Evolutionary conservation across 2,113 vertebrate species (phyloP).

Genomic region (Globicephala melas): DNA sequence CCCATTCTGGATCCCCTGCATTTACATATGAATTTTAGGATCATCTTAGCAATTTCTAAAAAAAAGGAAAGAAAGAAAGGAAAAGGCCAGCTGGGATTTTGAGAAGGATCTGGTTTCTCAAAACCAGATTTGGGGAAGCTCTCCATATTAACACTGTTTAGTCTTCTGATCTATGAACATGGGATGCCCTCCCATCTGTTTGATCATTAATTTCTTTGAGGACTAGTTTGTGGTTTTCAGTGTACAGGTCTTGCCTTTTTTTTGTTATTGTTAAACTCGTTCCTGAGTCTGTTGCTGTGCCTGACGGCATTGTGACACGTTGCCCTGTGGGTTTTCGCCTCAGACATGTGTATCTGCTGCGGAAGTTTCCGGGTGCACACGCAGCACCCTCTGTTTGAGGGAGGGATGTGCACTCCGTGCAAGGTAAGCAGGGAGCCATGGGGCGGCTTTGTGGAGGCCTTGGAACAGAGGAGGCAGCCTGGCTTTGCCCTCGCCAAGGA

Average conservation of each 20-base stretch:
- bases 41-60: neutral
- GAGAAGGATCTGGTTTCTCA: too few relatives aligned
- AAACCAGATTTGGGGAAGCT: too few relatives aligned
- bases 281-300: fast-evolving
- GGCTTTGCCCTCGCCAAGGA: constrained; percentile 48
- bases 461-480: neutral
- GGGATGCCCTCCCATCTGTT: fast-evolving
- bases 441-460: fast-evolving
- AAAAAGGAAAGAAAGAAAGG: too few relatives aligned
- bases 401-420: constrained; percentile 26
- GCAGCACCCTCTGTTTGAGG: constrained; percentile 60
- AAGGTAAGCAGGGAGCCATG: constrained; percentile 17
- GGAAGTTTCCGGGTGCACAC: constrained; percentile 48
- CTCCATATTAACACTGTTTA: fast-evolving
- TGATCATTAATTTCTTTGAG: neutral
- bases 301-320: fast-evolving
- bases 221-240: fast-evolving
- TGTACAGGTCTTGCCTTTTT: fast-evolving
- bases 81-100: too few relatives aligned
- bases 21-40: neutral
- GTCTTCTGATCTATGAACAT: neutral
- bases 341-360: constrained; percentile 66
- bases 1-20: neutral
- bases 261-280: fast-evolving
- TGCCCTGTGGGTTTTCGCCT: neutral